Base-by-base conservation (phyloP, 2,797 vertebrate genomes). In the Oryzias dopingdopingensis region DNA sequence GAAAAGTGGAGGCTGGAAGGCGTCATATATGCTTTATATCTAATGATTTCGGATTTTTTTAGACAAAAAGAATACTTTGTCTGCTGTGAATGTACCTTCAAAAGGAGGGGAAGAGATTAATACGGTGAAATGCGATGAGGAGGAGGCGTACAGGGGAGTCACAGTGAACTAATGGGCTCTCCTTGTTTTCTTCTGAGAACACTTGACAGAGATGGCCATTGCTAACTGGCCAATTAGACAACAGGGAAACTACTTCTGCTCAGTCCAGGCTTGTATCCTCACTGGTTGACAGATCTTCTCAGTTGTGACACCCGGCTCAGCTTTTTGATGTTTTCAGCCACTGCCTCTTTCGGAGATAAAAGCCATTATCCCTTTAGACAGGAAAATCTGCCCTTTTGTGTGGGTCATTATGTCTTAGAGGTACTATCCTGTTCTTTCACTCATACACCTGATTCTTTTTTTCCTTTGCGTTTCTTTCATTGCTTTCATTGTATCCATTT, bases 161-260 rank as follows among this genome's bases (percentile, higher is more conserved):
- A 14, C 18, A 29, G 61, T 46, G 57, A 70, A 63, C 64, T 80
- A 83, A 87, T 82, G 67, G 76, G 62, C 68, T 80, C 67, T 53
- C 37, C 43, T 37, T 22, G 57, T 62, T 72, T 65, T 60, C 68
- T 42, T 73, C 67, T 72, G 65, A 79, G 78, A 44, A 55, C 56
- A 73, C 73, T 79, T 76, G 77, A 86, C 82, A 79, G 73, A 5
- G 66, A 76, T 72, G 47, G 79, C 65, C 49, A 16, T 52, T 55
- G 77, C 74, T 87, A 86, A 82, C 72, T 58, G 65, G 75, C 85
- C 86, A 89, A 88, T 88, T 89, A 86, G 64, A 84, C 66, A 48
- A 59, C 67, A 58, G 76, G 67, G 60, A 65, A 71, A 45, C 22
- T 66, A 58, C 76, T 84, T 66, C 60, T 52, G 68, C 67, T 68